Conservation (phyloP, 1,140 invertebrate species). For the Hylyphantes graminicola region DNA sequence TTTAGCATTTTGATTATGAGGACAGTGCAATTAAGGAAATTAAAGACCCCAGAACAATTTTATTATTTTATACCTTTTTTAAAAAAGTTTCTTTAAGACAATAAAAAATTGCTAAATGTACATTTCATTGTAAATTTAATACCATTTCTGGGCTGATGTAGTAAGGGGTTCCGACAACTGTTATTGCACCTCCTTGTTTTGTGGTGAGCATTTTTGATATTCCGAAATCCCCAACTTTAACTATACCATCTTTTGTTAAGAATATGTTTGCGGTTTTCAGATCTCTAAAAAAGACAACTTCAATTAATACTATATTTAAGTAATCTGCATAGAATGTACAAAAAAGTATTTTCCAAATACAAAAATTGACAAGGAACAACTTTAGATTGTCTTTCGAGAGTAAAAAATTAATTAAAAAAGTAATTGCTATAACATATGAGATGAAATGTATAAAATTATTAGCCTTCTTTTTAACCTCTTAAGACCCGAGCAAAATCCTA, state of each 20-base stretch:
- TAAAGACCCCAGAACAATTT: not conserved
- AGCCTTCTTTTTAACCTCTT: no score
- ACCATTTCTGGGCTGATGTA: slow-evolving; percentile 87
- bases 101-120: not conserved
- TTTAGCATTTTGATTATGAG: no score
- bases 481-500: no score
- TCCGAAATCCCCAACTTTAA: slow-evolving; percentile 84
- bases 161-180: slow-evolving; percentile 83
- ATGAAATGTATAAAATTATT: no score
- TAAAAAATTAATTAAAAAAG: no score
- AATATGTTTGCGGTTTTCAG: slow-evolving; percentile 84
- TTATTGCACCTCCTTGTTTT: slow-evolving; percentile 76
- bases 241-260: slow-evolving; percentile 75
- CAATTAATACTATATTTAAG: not conserved
- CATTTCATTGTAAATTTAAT: slow-evolving; percentile 33
- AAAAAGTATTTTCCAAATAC: no score
- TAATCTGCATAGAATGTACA: not conserved
- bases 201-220: slow-evolving; percentile 82
- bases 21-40: no score
- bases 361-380: no score
- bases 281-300: slow-evolving; percentile 71
- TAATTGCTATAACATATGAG: no score
- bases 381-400: no score
- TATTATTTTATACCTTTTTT: not conserved
- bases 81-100: not conserved